Base-by-base conservation (phyloP, 2,888 invertebrate genomes). In the Osedax fenrisi region DNA sequence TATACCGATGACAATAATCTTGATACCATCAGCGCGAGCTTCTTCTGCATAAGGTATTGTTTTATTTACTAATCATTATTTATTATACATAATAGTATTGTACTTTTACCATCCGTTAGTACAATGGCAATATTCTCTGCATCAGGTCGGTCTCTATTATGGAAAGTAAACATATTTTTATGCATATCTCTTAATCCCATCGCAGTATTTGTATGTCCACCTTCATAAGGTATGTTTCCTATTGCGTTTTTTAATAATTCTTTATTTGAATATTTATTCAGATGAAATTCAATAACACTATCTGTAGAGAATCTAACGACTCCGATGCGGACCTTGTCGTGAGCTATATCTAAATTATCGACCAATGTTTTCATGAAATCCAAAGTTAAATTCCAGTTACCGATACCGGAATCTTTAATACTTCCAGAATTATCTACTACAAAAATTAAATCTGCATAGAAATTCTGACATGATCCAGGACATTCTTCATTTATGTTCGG, bases 361-460 rank as follows among this genome's bases (percentile, higher is more conserved):
- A 76, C 61, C 61, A 76, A 25, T 1, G 26, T 41, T 2, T 17
- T 24, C 17, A 76, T 59, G 59, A 76, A 76, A 0, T 66, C 23
- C 27, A 69, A 61, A 2, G 75, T 26, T 13, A 76, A 66, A 1
- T 76, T 64, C 70, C 70, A 76, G 74, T 76, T 76, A 26, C 73
- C n/a, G n/a, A n/a, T n/a, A 67, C 26, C 73, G 72, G 74, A 70
- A 26, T 75, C 75, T 2, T 68, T 25, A 67, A 76, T 76, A 27
- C 75, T 75, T 41, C 76, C 76, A 0, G 75, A 75, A 62, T 73
- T 75, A 59, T 76, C 76, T 3, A 76, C 56, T 10, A 76, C 76
- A 26, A 76, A 76, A 2, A 76, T 75, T 5, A 76, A 27, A 26
- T 76, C 76, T 5, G 67, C 62, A n/a, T 62, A 10, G 26, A 10